Percentiles rank a stretch among this genome's conserved stretches.
These are phyloP conservation scores for Ceuthmochares aereus DNA, from an alignment of 2,113 vertebrate species.

Conservation along the genomic window DNA sequence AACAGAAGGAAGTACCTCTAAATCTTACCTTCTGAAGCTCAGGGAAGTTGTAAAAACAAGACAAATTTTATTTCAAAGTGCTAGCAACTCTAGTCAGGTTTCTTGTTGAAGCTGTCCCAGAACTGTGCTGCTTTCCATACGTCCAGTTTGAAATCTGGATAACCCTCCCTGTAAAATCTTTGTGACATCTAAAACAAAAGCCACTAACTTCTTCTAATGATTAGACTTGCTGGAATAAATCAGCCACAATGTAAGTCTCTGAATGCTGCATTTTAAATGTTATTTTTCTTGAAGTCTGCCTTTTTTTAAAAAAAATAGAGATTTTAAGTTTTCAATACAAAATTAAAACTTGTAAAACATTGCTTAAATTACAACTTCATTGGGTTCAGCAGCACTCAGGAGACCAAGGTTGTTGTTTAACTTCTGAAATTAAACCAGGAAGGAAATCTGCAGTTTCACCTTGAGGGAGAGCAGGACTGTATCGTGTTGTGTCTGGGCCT, in stretches of 20 bases:
- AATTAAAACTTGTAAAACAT: neutral
- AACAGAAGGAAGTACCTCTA: neutral
- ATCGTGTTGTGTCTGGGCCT: neutral
- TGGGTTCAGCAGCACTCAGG: neutral
- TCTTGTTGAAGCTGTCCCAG: neutral
- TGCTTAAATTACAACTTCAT: neutral
- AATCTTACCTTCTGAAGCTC: neutral
- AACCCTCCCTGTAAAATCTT: neutral
- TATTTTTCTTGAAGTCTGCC: neutral
- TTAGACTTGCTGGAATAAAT: neutral
- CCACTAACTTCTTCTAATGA: neutral
- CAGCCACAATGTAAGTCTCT: neutral
- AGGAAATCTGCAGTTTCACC: slow-evolving; percentile 77
- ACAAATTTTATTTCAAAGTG: neutral
- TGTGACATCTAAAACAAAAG: neutral
- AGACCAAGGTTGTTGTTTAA: slow-evolving; percentile 42
- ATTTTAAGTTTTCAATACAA: neutral
- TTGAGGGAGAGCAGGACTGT: neutral
- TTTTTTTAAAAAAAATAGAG: neutral
- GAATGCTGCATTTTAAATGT: neutral
- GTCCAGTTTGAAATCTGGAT: neutral
- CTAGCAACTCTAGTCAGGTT: neutral
- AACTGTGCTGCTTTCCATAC: neutral
- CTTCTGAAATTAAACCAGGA: slow-evolving; percentile 68
- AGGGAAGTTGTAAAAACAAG: neutral